Base-by-base conservation (phyloP, 2,888 invertebrate species). In the Dasysyrphus tricinctus region DNA sequence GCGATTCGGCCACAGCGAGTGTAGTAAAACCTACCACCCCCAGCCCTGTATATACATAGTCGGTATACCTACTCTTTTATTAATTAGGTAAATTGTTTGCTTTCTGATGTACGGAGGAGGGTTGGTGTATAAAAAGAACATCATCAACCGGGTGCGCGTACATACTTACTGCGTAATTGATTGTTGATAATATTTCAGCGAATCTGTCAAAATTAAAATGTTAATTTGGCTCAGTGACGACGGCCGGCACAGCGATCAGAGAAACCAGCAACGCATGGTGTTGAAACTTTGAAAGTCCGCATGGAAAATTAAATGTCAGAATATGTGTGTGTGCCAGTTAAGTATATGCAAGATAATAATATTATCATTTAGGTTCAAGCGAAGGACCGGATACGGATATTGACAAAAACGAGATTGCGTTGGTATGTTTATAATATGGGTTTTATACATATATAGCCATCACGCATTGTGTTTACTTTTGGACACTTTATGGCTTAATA, bases 11-110 rank as follows among this genome's bases (percentile, higher is more conserved):
- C 19, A 37, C 24, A 19, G 19, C 7, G 2, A 14, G n/a, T 16
- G 19, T 6, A 6, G 7, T 32, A 32, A 1, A 32, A 4, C 39
- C 57, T 12, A 14, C 42, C n/a, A 16, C 6, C 6, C 24, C 1
- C 16, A 2, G 3, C 1, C 19, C 3, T 8, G 5, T 19, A 3
- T 8, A 5, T 19, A 11, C 24, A 6, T 51, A 24, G 9, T 8
- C 19, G 29, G 12, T 24, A 24, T 42, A 69, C n/a, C n/a, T n/a
- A n/a, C 29, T 54, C 72, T 63, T 42, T 80, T 81, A 85, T 85
- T 85, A 85, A 85, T 85, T 85, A 85, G 80, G 80, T 73, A 78
- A 85, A 80, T 85, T 80, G 85, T 80, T 85, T 85, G 77, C 51
- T 73, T 63, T 49, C 12, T 73, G 73, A 29, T 54, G 73, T 49